Percentiles rank a stretch among this genome's conserved stretches.
These are phyloP conservation scores for Ptilonorhynchus violaceus DNA, from an alignment of 2,113 vertebrate genomes.

Conservation along the genomic window DNA sequence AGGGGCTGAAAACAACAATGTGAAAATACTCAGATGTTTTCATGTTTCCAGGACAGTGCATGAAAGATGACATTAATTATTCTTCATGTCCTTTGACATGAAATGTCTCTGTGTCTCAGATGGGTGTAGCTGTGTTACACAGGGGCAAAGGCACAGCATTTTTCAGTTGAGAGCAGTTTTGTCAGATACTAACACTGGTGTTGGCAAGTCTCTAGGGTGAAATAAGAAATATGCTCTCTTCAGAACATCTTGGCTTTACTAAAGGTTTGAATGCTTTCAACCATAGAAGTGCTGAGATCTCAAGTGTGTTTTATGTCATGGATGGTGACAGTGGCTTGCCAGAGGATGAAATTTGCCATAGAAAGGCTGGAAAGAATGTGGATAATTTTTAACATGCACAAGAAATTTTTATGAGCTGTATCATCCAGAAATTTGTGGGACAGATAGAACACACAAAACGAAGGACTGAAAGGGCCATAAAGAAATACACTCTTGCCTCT, in stretches of 20 bases:
- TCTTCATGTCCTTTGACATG: not conserved
- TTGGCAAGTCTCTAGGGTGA: not conserved
- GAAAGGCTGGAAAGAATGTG: not conserved
- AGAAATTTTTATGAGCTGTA: not conserved
- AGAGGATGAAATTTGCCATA: not conserved
- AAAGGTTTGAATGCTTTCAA: not conserved
- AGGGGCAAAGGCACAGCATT: not conserved
- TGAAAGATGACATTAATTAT: not conserved
- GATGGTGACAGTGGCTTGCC: not conserved
- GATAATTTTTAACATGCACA: not conserved
- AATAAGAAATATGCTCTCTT: not conserved
- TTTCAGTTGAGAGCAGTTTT: not conserved
- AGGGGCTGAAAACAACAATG: not conserved
- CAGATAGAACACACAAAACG: not conserved
- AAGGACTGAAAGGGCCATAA: not conserved
- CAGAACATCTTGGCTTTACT: not conserved
- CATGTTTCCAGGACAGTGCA: not conserved
- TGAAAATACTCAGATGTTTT: not conserved
- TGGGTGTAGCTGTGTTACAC: not conserved
- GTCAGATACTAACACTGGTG: not conserved
- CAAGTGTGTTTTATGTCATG: slow-evolving; percentile 5
- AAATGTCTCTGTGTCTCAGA: not conserved
- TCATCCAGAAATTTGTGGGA: not conserved
- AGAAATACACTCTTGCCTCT: not conserved
- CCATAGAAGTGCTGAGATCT: not conserved